These are phyloP conservation scores for Balaenoptera acutorostrata DNA, from an alignment of 2,113 vertebrate species.

Conservation along the genomic window DNA sequence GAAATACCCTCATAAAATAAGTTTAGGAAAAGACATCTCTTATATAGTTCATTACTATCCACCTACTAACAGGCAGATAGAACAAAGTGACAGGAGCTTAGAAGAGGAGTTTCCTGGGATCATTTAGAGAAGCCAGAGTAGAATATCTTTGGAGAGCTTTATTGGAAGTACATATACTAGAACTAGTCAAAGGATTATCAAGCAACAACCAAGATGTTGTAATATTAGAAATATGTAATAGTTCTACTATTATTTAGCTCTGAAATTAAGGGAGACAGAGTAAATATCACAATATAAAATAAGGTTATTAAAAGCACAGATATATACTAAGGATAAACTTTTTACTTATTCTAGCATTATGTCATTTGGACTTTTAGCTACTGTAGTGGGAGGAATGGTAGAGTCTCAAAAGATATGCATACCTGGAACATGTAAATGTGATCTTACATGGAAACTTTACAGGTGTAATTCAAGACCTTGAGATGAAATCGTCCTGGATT, in stretches of 20 bases:
- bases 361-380: neutral
- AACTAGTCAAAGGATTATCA: neutral
- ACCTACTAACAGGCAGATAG: neutral
- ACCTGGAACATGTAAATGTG: neutral
- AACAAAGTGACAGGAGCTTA: neutral
- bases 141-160: neutral
- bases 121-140: neutral
- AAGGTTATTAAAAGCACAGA: neutral
- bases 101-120: neutral
- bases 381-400: neutral
- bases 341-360: neutral
- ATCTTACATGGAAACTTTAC: neutral
- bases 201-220: neutral
- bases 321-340: neutral
- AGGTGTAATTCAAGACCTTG: neutral
- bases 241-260: neutral
- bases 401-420: neutral
- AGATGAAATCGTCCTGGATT: neutral
- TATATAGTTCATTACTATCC: neutral
- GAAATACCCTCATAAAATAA: neutral
- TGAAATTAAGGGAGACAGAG: neutral
- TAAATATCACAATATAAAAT: neutral
- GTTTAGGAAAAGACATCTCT: neutral
- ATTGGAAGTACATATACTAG: neutral
- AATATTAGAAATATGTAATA: neutral